Evolutionary conservation across 2,113 vertebrate genomes (phyloP).

Genomic region (Hyperopisus bebe): DNA sequence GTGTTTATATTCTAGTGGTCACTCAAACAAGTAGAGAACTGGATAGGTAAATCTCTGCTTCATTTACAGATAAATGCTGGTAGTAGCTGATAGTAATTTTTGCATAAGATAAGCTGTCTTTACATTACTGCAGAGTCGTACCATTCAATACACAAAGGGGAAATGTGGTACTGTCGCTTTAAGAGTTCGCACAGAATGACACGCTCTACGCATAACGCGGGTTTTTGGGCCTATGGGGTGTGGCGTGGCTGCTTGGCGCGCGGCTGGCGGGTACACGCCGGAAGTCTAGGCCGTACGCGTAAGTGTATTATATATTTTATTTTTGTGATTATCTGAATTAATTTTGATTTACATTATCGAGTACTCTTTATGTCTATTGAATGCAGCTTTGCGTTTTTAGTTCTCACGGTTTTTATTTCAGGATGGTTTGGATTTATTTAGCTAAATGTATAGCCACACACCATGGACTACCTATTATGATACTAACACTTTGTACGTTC

Average conservation of each 20-base stretch:
- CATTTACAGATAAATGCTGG: background rate
- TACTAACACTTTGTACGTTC: background rate
- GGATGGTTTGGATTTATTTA: background rate
- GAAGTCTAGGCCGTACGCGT: background rate
- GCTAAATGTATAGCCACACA: background rate
- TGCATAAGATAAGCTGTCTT: background rate
- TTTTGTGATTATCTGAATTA: background rate
- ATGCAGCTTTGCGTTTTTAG: background rate
- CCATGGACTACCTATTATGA: background rate
- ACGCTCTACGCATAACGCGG: background rate
- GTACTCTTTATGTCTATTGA: background rate
- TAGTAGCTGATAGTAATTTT: background rate
- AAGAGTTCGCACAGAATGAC: background rate
- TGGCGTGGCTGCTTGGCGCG: background rate
- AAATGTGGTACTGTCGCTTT: background rate
- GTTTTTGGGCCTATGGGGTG: background rate
- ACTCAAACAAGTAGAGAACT: background rate
- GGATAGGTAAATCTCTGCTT: background rate
- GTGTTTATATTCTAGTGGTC: background rate
- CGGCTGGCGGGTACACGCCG: background rate
- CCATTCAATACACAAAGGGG: background rate
- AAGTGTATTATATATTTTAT: background rate
- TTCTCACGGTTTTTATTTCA: background rate
- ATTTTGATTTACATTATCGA: background rate
- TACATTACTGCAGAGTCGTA: background rate